phyloP scores from a whole-genome alignment of 2,113 vertebrate genomes.

The Irena cyanogastra region DNA sequence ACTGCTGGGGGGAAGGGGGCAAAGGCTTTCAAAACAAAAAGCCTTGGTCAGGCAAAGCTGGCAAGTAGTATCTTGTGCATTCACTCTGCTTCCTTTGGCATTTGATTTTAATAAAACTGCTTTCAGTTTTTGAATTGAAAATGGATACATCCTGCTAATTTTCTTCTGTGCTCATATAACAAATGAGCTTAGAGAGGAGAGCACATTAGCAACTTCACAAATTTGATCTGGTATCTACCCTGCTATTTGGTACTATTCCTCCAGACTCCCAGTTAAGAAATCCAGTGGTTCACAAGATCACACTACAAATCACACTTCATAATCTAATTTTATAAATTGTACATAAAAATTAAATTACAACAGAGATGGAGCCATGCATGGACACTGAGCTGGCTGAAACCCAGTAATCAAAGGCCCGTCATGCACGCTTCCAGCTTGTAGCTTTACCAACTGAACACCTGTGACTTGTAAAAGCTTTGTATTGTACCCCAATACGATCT shows the following conservation, averaged over 20 bases:
- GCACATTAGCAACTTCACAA: not conserved
- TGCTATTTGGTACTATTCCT: not conserved
- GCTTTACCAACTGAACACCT: not conserved
- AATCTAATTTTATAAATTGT: not conserved
- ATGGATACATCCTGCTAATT: fast-evolving
- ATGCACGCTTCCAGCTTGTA: not conserved
- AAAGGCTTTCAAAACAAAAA: not conserved
- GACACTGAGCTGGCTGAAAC: not conserved
- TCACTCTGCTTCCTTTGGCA: not conserved
- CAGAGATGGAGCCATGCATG: fast-evolving
- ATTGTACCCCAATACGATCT: not conserved
- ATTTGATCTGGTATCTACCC: not conserved
- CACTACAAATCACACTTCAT: not conserved
- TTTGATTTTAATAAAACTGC: not conserved
- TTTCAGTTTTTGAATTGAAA: not conserved
- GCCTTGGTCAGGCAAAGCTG: not conserved
- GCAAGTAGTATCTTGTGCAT: not conserved
- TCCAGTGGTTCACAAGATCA: not conserved
- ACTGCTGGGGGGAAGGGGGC: not conserved
- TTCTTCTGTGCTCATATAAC: not conserved
- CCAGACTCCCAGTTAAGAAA: not conserved
- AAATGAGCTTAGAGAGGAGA: not conserved
- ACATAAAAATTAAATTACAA: not conserved
- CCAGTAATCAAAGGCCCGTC: not conserved
- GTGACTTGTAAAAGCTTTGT: not conserved